Conservation (phyloP, 2,797 vertebrate species). For the Rhinogobio ventralis region DNA sequence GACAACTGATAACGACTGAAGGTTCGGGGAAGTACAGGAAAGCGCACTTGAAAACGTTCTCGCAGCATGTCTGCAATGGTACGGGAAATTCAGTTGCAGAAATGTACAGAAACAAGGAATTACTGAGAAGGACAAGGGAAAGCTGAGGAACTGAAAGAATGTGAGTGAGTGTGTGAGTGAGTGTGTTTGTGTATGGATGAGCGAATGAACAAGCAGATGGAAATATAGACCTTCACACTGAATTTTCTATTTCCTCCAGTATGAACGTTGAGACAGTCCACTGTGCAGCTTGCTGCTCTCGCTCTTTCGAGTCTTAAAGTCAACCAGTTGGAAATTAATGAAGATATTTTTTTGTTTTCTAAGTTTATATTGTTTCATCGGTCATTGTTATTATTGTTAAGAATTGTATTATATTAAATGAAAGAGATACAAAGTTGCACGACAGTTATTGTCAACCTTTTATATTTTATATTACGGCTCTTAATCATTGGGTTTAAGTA, state of each 20-base stretch:
- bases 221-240: slow-evolving; percentile 69
- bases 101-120: slow-evolving; percentile 84
- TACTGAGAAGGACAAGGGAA: slow-evolving; percentile 78
- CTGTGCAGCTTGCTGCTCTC: slow-evolving; percentile 89
- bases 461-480: slow-evolving; percentile 88
- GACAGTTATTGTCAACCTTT: slow-evolving; percentile 87
- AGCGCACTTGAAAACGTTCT: slow-evolving; percentile 70
- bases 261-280: slow-evolving; percentile 90
- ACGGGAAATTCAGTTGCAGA: slow-evolving; percentile 73
- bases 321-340: slow-evolving; percentile 69
- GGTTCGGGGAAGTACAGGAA: slow-evolving; percentile 70
- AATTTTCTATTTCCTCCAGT: slow-evolving; percentile 81
- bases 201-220: slow-evolving; percentile 54
- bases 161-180: slow-evolving; percentile 63
- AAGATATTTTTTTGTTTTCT: slow-evolving; percentile 82
- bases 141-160: slow-evolving; percentile 49
- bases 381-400: slow-evolving; percentile 79
- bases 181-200: slow-evolving; percentile 56
- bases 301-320: slow-evolving; percentile 82
- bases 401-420: slow-evolving; percentile 76
- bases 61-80: slow-evolving; percentile 80
- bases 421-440: slow-evolving; percentile 81
- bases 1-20: slow-evolving; percentile 66
- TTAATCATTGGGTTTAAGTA: slow-evolving; percentile 84
- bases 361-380: slow-evolving; percentile 88